Base-by-base conservation (phyloP, 2,797 vertebrate species). In the Echeneis naucrates region DNA sequence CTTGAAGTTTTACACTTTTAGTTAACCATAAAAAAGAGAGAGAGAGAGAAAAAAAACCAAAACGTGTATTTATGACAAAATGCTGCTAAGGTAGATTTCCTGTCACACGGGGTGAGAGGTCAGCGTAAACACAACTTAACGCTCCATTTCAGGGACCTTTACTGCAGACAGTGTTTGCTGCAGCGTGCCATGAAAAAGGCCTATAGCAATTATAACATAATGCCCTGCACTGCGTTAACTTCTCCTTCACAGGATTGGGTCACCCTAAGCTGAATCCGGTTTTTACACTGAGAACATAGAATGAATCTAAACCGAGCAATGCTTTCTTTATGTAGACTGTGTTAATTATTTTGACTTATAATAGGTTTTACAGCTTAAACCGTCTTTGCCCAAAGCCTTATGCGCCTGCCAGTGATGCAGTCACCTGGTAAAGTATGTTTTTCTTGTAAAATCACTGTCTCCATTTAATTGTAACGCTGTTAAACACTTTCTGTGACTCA, bases 401-500 rank as follows among this genome's bases (percentile, higher is more conserved):
- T 10, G 13, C 17, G 27, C n/a, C 38, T 17, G 45, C 4, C 2
- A 67, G 19, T 1, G 8, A 50, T 7, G 8, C 3, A 14, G n/a
- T 26, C 65, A 69, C 44, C 37, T n/a, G 38, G 80, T 26, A 0
- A 44, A 19, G 0, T 52, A 30, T 0, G n/a, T 66, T 14, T 1
- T 4, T 26, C 69, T 44, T 21, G 75, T 56, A 5, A 42, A 81
- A 60, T 68, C 38, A 14, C 66, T 67, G 60, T 54, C 38, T 62
- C 44, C 0, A 4, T 37, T 45, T 60, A 24, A 65, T 8, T 38
- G 19, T 57, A 32, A 70, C 30, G 35, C 37, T 23, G 44, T 55
- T 27, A 24, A 61, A 53, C 1, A 2, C 21, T 14, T 68, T 17
- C 17, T 14, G 33, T 8, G 5, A 0, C 11, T 51, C 19, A 8